phyloP scores from a whole-genome alignment of 2,888 invertebrate genomes.

The Hedychridium roseum region DNA sequence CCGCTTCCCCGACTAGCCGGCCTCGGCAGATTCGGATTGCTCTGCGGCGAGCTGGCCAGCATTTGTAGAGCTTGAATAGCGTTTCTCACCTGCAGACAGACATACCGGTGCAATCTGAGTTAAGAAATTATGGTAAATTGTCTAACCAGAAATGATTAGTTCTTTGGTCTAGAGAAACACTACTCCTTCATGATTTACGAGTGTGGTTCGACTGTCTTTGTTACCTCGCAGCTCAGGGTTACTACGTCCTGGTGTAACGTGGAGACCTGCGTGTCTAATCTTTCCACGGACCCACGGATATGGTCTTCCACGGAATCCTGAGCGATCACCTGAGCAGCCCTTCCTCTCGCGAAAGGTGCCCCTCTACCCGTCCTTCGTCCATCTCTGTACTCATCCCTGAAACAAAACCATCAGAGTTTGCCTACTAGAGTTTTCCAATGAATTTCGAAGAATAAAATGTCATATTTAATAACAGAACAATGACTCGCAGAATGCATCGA shows the following conservation, averaged over 20 bases:
- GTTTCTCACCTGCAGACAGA: constrained; percentile 72
- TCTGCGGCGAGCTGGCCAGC: constrained; percentile 82
- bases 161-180: background rate
- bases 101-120: too few relatives aligned
- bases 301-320: constrained; percentile 56
- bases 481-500: too few relatives aligned
- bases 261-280: constrained; percentile 83
- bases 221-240: constrained; percentile 81
- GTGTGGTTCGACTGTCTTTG: background rate
- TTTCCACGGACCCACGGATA: constrained; percentile 69
- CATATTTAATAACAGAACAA: too few relatives aligned
- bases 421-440: too few relatives aligned
- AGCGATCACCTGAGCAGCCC: constrained; percentile 43
- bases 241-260: constrained; percentile 87
- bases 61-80: constrained; percentile 86
- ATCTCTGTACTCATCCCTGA: constrained; percentile 52
- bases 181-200: background rate
- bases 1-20: constrained; percentile 60
- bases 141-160: constrained; percentile 5
- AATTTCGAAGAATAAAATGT: too few relatives aligned
- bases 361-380: constrained; percentile 42
- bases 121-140: too few relatives aligned
- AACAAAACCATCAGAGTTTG: background rate
- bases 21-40: constrained; percentile 80
- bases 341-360: constrained; percentile 45